Evolutionary conservation across 2,888 invertebrate genomes (phyloP), one percentile per base, ranked within the genome.

Genomic region (Hofmannophila pseudospretella): DNA sequence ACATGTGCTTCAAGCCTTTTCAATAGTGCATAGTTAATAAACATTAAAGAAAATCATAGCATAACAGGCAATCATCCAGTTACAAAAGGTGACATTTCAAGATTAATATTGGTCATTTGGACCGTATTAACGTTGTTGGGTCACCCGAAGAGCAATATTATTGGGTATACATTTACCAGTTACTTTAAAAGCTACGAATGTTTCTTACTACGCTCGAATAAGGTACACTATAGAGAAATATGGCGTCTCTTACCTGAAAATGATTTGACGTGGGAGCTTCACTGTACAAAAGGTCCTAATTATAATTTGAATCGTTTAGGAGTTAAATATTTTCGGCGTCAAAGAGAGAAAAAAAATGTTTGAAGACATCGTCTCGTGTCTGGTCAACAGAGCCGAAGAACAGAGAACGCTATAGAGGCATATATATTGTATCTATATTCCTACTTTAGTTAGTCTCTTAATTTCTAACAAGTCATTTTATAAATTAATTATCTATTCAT

Each of bases 241-340:
- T 38, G 9, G 7, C 16, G 3, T 28, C 28, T 33, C 11, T 14
- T 2, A 36, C 36, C 33, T 10, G 36, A 27, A 33, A 35, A 27
- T 22, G 9, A 35, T n/a, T 12, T 27, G 31, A 38, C 32, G 39
- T 34, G 27, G 12, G 54, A 4, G 16, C 58, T 54, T 53, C 51
- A 55, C 62, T 58, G 66, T 72, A 70, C 69, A 76, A 79, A 78
- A 58, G 66, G 56, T 59, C 70, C 82, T 81, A 85, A 85, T 85
- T 85, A 82, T 82, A 82, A 82, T 82, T 77, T 79, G 75, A 82
- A 84, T 73, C 79, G 82, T 78, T 82, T 82, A 79, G 58, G 62
- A 77, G 75, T 71, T 71, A 79, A 82, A 84, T 82, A 82, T 82
- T 84, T 80, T 84, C 76, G 77, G 73, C 67, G 72, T 77, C 67